Evolutionary conservation across 2,888 invertebrate species (phyloP), one percentile per base, ranked within the genome.

Genomic region (Torymus tubicola): DNA sequence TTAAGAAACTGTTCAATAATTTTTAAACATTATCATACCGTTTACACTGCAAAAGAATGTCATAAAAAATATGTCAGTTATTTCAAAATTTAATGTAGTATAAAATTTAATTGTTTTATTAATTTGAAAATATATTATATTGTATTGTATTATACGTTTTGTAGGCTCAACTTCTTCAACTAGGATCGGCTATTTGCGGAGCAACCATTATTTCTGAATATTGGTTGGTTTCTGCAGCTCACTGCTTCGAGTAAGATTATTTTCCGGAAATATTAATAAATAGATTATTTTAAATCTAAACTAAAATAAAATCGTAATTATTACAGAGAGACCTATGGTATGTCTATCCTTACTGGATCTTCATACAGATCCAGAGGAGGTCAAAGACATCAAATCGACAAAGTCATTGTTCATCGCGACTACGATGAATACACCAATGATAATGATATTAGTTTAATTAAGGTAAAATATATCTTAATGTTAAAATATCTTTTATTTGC

Each of bases 191-290:
- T 3, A 80, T 82, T 18, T 82, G 82, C 50, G 82, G 82, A n/a
- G 82, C 78, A 5, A 24, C 78, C 1, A 82, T 82, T 4, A 75
- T 82, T n/a, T 81, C 80, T 52, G 73, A 78, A 18, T 42, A 64
- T 16, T 82, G 82, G 82, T 72, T 82, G 10, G 16, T 81, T 10
- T 75, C 80, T 4, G 82, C 82, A 14, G 82, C 78, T 42, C 82
- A 82, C 14, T 82, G 82, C 55, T 78, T 82, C 58, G 72, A 68
- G 82, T 82, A 13, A 72, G 78, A 72, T 52, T 16, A 61, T 21
- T 71, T 68, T 24, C 24, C 3, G 3, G 3, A 24, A 24, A 24
- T 24, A 24, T 24, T 24, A 24, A 3, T 3, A 24, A 24, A 24
- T 24, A 24, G 3, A 3, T 24, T 24, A 24, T 24, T 2, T 24